Percentiles rank a stretch among this genome's conserved stretches.
Conservation (phyloP, 1,140 invertebrate genomes). For the Bombus soroeensis region DNA sequence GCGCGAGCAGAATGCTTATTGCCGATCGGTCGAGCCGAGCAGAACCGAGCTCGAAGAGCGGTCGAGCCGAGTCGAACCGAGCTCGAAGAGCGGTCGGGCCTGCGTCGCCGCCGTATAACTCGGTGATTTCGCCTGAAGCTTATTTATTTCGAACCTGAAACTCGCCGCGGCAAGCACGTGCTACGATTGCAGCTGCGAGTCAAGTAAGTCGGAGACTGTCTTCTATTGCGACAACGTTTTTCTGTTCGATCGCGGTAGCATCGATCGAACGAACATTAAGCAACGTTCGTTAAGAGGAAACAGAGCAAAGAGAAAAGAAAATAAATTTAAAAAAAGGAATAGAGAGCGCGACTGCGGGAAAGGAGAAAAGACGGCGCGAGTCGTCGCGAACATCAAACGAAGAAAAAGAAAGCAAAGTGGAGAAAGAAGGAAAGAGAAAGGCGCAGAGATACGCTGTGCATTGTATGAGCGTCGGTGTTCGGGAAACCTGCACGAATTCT, state of each 20-base stretch:
- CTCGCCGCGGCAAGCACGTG: conserved; percentile 41
- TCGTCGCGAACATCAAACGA: not conserved
- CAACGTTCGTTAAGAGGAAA: not conserved
- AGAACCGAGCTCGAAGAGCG: conserved; percentile 15
- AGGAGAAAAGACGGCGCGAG: too few relatives aligned
- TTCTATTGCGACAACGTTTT: not conserved
- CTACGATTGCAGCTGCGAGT: conserved; percentile 10
- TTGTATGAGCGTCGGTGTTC: not conserved
- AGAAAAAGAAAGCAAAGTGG: not conserved
- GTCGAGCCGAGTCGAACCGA: conserved; percentile 24
- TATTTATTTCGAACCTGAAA: conserved; percentile 58
- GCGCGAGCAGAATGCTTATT: conserved; percentile 35
- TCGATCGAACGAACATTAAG: not conserved
- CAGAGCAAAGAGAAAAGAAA: not conserved
- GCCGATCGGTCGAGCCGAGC: not conserved
- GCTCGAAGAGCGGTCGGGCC: conserved; percentile 36
- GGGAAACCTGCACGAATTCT: not conserved
- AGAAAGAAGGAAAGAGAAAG: not conserved
- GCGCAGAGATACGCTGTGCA: not conserved
- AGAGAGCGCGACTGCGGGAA: not conserved
- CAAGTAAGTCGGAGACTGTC: conserved; percentile 3
- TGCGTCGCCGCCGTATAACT: conserved; percentile 51
- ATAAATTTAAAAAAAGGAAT: not conserved
- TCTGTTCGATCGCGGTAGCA: not conserved
- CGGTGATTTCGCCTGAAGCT: conserved; percentile 51